Base-by-base conservation (phyloP, 2,797 vertebrate species). In the Spatula versicolor region DNA sequence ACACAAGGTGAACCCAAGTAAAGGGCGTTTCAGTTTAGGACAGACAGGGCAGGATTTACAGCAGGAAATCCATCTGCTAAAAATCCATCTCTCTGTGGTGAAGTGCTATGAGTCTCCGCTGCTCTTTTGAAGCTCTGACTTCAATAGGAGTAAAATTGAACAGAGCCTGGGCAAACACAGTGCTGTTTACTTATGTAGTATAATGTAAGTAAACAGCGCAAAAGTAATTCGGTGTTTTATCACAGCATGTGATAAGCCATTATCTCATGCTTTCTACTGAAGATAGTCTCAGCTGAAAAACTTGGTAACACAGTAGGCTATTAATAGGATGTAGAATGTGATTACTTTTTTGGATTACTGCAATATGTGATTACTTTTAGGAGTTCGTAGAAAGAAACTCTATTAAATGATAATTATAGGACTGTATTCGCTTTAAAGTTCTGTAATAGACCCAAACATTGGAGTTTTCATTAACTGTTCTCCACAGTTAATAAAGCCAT, bases 341-440 rank as follows among this genome's bases (percentile, higher is more conserved):
- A 98, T 98, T 98, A 97, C 67, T 89, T 89, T 95, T 97, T 95
- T 91, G 84, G 95, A 97, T 98, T 97, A 97, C 94, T 97, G 95
- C 97, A 97, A 93, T 96, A 94, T 98, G 96, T 98, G 98, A 98
- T 98, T 98, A 98, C 98, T 97, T 98, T 92, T 95, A 97, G 96
- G 90, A 98, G 92, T 11, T 88, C 83, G 96, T 96, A 96, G 91
- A 97, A 97, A 97, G 95, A 94, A 97, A 97, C 95, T 96, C 97
- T 97, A 97, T 98, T 97, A 98, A 97, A 96, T 94, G 67, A 96
- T 97, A 97, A 97, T 97, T 97, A 97, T 95, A 93, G 76, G 88
- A 97, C 89, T 95, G 84, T 95, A 96, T 98, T 98, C 97, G 96
- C 94, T 98, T 97, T 96, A 96, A 97, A 96, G 80, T 96, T 98